Evolutionary conservation across 2,888 invertebrate species (phyloP), one percentile per base, ranked within the genome.

Genomic region (Craniophora ligustri): DNA sequence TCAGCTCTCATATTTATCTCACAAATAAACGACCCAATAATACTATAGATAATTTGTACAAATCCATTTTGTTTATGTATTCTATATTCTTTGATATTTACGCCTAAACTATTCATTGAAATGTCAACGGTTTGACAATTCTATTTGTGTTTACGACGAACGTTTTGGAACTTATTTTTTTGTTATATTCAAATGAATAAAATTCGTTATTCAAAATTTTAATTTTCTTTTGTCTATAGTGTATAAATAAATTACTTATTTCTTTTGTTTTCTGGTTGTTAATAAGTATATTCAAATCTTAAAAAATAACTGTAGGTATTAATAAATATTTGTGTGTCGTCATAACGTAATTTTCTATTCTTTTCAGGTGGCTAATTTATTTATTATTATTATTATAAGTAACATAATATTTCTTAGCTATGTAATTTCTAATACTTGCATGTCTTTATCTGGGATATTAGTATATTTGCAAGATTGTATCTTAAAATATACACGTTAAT

Each of bases 321-420:
- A 6, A 30, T 30, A 14, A 32, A 16, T 8, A 32, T 32, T 19
- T 39, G 21, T 38, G 31, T 63, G 44, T 57, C n/a, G 21, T 36
- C 34, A 55, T 19, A 13, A 14, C 13, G 31, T 21, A 60, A 55
- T 54, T 35, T 10, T 26, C 6, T 40, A 34, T 53, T 72, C 31
- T 32, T 64, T 70, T 40, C 70, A 70, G 70, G 65, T 56, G 19
- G 16, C 40, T 72, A 59, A 67, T 59, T 1, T 47, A 31, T 34
- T 60, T 44, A 31, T n/a, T n/a, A n/a, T n/a, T 39, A 23, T 41
- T 23, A 11, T 35, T 53, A 40, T 23, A 16, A 32, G 11, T 48
- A 32, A 31, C 44, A 23, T 39, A 46, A 28, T 40, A 30, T 15
- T 21, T n/a, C n/a, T n/a, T n/a, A n/a, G n/a, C n/a, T n/a, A 26